Evolutionary conservation across 2,888 invertebrate genomes (phyloP).

Genomic region (Apamea anceps): DNA sequence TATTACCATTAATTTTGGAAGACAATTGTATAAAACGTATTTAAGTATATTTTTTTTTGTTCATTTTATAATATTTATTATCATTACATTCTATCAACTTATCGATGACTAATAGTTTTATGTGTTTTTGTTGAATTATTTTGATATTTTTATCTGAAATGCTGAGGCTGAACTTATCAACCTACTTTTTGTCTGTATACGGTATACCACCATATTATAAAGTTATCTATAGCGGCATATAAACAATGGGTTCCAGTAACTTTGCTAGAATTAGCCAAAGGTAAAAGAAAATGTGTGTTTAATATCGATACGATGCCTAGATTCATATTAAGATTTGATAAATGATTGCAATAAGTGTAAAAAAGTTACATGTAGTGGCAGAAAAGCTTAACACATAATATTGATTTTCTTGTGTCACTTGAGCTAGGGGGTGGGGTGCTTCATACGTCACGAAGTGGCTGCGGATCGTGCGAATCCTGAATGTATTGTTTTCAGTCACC

Average conservation of each 20-base stretch:
- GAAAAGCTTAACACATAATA: slow-evolving; percentile 62
- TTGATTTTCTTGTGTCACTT: slow-evolving; percentile 84
- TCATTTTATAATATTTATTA: slow-evolving; percentile 10
- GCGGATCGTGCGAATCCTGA: slow-evolving; percentile 13
- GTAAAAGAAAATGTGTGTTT: not conserved
- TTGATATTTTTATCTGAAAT: slow-evolving; percentile 25
- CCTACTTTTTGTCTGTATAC: not conserved
- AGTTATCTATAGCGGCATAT: not conserved
- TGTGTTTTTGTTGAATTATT: slow-evolving; percentile 57
- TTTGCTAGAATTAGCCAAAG: not conserved
- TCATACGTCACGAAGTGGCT: slow-evolving; percentile 69
- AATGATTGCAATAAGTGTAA: not conserved
- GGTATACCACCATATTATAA: not conserved
- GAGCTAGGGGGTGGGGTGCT: slow-evolving; percentile 74
- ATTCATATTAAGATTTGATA: not conserved
- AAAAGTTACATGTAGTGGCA: slow-evolving; percentile 38
- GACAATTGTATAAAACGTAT: not conserved
- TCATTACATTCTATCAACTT: slow-evolving; percentile 52
- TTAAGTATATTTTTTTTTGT: slow-evolving; percentile 3
- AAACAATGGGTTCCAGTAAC: slow-evolving; percentile 37
- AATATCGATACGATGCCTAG: not conserved
- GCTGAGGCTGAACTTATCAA: slow-evolving; percentile 6
- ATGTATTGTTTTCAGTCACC: slow-evolving; percentile 41
- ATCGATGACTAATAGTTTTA: slow-evolving; percentile 77
- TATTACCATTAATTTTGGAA: not conserved